Conservation (phyloP, 2,113 vertebrate genomes). For the Naja naja region DNA sequence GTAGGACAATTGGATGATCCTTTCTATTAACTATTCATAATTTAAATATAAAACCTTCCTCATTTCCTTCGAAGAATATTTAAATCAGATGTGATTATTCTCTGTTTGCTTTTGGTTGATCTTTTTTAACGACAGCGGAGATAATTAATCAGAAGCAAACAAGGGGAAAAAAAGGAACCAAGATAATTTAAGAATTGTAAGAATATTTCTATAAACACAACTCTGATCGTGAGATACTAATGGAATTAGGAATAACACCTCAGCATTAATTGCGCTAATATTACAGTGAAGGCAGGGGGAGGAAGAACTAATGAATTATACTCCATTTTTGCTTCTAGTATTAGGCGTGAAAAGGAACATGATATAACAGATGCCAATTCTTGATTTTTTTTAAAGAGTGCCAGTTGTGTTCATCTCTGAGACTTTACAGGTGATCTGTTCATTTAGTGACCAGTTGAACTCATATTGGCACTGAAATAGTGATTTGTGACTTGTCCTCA, state of each 20-base stretch:
- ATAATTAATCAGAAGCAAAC: slow-evolving; percentile 12
- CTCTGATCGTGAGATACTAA: not conserved
- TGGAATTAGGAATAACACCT: not conserved
- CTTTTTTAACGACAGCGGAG: not conserved
- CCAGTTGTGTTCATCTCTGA: not conserved
- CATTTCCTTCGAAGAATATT: not conserved
- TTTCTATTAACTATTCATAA: not conserved
- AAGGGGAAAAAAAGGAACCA: not conserved
- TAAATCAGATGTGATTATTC: not conserved
- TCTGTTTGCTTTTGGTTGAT: not conserved
- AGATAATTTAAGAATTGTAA: not conserved
- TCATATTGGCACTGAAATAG: no score
- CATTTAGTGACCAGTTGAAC: not conserved
- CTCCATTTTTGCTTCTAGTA: not conserved
- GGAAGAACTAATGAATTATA: not conserved
- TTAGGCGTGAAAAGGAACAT: not conserved
- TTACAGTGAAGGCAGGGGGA: not conserved
- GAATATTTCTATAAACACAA: not conserved
- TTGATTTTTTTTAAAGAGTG: not conserved
- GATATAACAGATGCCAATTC: not conserved
- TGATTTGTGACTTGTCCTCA: not conserved
- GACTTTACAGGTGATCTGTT: not conserved
- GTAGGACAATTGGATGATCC: not conserved
- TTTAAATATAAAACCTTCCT: not conserved
- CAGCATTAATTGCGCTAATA: not conserved